Evolutionary conservation across 1,140 invertebrate species (phyloP).

Genomic region (Drosophila eugracilis): DNA sequence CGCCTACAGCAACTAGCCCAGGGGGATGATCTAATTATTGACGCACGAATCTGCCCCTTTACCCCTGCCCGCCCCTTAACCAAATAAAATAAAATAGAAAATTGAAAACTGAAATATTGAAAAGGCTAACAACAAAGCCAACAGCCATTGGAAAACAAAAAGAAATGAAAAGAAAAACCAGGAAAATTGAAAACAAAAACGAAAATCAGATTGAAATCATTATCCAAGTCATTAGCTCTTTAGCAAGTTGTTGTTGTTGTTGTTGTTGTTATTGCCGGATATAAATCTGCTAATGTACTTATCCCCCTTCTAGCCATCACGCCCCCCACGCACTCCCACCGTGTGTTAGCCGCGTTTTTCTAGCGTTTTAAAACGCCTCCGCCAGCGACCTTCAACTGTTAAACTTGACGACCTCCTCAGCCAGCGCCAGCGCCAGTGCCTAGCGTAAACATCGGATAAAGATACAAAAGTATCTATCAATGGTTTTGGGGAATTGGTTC

Average conservation of each 20-base stretch:
- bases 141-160: conserved; percentile 21
- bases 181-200: conserved; percentile 67
- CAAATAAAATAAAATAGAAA: conserved; percentile 30
- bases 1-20: conserved; percentile 68
- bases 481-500: conserved; percentile 56
- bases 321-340: not conserved
- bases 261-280: conserved; percentile 46
- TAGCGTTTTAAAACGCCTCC: conserved; percentile 37
- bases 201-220: conserved; percentile 70
- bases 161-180: conserved; percentile 52
- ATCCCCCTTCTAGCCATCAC: conserved; percentile 3
- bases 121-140: conserved; percentile 35
- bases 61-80: too few relatives aligned
- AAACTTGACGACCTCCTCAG: conserved; percentile 52
- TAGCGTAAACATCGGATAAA: conserved; percentile 4
- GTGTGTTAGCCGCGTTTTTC: conserved; percentile 22
- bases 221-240: conserved; percentile 77
- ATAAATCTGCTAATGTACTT: conserved; percentile 68
- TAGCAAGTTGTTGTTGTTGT: conserved; percentile 56
- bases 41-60: conserved; percentile 81
- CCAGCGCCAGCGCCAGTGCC: too few relatives aligned
- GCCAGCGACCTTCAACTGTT: conserved; percentile 49
- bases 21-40: conserved; percentile 82
- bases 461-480: conserved; percentile 39
- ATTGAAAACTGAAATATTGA: conserved; percentile 64